A percentile compares a stretch with the other conserved stretches of the same genome.
These are phyloP conservation scores for Pangasius sanitwongsei DNA, from an alignment of 2,797 vertebrate genomes.

Conservation along the genomic window DNA sequence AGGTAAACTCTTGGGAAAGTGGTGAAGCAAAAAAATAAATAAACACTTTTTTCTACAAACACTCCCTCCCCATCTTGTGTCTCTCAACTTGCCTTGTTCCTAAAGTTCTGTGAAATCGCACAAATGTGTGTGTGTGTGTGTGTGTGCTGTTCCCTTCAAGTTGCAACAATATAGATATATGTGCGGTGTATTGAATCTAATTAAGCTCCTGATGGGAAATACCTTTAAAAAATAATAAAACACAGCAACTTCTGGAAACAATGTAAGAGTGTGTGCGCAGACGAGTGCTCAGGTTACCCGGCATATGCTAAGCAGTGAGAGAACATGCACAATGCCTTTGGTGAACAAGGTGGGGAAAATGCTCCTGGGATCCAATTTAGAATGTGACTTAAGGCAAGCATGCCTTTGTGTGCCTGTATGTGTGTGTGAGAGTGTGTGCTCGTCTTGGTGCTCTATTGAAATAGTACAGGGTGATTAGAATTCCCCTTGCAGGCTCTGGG, in stretches of 20 bases:
- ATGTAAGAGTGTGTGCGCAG: conserved; percentile 59
- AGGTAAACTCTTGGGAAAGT: conserved; percentile 39
- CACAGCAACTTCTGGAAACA: conserved; percentile 75
- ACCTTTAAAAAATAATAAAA: conserved; percentile 73
- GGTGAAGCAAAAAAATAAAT: conserved; percentile 40
- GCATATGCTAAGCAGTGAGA: conserved; percentile 87
- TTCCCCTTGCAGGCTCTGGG: conserved; percentile 62
- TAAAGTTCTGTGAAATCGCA: conserved; percentile 49
- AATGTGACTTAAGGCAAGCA: conserved; percentile 88
- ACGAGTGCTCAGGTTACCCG: conserved; percentile 84
- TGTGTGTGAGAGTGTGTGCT: conserved; percentile 67
- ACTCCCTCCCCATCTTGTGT: conserved; percentile 9
- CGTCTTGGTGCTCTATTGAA: conserved; percentile 78
- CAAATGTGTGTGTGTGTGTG: conserved; percentile 33
- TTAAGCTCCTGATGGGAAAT: conserved; percentile 88
- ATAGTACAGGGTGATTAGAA: conserved; percentile 72
- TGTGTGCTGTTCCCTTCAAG: conserved; percentile 61
- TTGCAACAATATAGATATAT: conserved; percentile 74
- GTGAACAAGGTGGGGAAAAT: conserved; percentile 87
- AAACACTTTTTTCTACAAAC: conserved; percentile 50
- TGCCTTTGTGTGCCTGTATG: conserved; percentile 62
- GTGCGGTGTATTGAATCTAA: conserved; percentile 86
- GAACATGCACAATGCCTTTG: conserved; percentile 87
- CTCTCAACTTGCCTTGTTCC: conserved; percentile 49
- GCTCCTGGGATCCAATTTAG: conserved; percentile 94